phyloP scores from a whole-genome alignment of 2,113 vertebrate genomes.

The Psephotus haematonotus region DNA sequence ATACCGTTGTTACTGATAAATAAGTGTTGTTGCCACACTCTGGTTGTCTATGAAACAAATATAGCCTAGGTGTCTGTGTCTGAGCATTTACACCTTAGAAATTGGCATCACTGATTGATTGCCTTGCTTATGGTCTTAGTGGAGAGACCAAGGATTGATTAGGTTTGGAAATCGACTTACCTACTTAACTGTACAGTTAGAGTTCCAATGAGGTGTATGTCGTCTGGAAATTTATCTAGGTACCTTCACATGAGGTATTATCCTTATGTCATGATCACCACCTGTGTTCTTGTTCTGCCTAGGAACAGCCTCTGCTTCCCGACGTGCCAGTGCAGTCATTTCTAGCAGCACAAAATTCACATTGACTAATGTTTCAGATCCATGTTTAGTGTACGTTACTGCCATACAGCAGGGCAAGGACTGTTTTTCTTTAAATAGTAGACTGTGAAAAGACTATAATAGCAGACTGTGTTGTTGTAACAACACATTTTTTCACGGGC shows the following conservation, averaged over 20 bases:
- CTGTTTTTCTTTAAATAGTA: not conserved
- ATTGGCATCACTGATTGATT: not conserved
- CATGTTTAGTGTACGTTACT: not conserved
- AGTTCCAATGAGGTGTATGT: not conserved
- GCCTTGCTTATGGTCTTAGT: not conserved
- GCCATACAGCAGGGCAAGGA: not conserved
- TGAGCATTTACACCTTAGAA: not conserved
- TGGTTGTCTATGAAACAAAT: not conserved
- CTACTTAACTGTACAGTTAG: not conserved
- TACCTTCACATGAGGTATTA: not conserved
- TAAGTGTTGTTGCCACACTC: not conserved
- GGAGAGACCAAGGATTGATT: not conserved
- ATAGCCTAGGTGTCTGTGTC: not conserved
- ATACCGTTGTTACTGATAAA: not conserved
- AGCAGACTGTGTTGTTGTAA: not conserved
- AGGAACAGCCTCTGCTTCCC: not conserved
- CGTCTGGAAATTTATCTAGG: not conserved
- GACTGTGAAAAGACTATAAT: not conserved
- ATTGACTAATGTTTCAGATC: not conserved
- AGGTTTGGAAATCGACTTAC: not conserved
- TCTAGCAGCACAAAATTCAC: not conserved
- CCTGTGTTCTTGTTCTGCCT: not conserved
- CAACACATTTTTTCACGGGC: not conserved
- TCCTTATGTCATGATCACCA: not conserved
- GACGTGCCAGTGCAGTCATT: not conserved